Conservation (phyloP, 2,113 vertebrate genomes). For the Trichechus manatus region DNA sequence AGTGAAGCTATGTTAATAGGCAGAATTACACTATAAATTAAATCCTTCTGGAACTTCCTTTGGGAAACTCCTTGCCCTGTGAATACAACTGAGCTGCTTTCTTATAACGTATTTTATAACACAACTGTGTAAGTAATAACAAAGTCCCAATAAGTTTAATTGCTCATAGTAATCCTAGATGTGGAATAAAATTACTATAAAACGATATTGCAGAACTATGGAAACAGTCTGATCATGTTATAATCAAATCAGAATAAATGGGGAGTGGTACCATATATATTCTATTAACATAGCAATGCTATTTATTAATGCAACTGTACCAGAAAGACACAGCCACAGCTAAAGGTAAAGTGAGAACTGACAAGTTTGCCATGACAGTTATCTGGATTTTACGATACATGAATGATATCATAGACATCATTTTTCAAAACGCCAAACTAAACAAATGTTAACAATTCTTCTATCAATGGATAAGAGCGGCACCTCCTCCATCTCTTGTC, state of each 20-base stretch:
- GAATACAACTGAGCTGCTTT: not conserved
- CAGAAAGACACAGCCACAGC: constrained; percentile 57
- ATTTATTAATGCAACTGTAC: constrained; percentile 59
- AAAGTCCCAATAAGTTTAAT: constrained; percentile 11
- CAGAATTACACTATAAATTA: constrained; percentile 2
- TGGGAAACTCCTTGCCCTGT: not conserved
- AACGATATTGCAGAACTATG: constrained; percentile 71
- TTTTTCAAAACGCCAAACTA: constrained; percentile 62
- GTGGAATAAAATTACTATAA: constrained; percentile 70
- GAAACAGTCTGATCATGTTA: constrained; percentile 71
- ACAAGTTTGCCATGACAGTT: constrained; percentile 55
- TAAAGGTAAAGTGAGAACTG: constrained; percentile 77
- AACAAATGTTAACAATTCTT: constrained; percentile 65
- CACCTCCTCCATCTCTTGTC: not conserved
- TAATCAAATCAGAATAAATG: constrained; percentile 78
- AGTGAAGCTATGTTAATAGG: not conserved
- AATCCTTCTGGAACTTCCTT: constrained; percentile 16
- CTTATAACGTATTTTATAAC: constrained; percentile 38
- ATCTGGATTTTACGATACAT: constrained; percentile 33
- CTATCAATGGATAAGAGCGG: constrained; percentile 14
- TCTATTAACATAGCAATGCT: constrained; percentile 62
- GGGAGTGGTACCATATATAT: constrained; percentile 70
- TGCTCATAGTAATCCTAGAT: constrained; percentile 65
- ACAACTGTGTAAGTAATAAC: not conserved
- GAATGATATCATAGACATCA: constrained; percentile 76